Percentiles rank a stretch among this genome's conserved stretches.
These are phyloP conservation scores for Phragmatobia fuliginosa DNA, from an alignment of 2,888 invertebrate genomes.

Conservation along the genomic window DNA sequence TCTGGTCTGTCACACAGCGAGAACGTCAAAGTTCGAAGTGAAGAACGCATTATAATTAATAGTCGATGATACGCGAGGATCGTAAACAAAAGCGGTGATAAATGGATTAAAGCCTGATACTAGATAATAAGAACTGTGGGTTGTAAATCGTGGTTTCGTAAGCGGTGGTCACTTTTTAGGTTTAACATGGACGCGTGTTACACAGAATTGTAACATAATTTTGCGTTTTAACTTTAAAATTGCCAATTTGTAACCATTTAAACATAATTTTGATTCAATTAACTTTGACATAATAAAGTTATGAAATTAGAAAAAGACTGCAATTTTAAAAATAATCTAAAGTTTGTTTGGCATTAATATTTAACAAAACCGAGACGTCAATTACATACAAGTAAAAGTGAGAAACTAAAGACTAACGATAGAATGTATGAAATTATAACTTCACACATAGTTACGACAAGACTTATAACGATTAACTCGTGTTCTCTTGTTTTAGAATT, in stretches of 20 bases:
- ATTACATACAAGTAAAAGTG: slow-evolving; percentile 9
- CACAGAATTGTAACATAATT: slow-evolving; percentile 44
- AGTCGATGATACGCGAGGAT: slow-evolving; percentile 85
- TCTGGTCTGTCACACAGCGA: slow-evolving; percentile 84
- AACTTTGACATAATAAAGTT: neutral
- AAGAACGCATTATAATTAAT: slow-evolving; percentile 86
- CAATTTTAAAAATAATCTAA: neutral
- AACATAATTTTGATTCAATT: neutral
- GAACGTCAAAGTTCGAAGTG: slow-evolving; percentile 86
- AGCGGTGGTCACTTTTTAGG: slow-evolving; percentile 75
- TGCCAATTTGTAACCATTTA: neutral
- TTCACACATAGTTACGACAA: slow-evolving; percentile 34
- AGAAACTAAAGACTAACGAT: slow-evolving; percentile 21
- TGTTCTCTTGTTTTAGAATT: slow-evolving; percentile 37
- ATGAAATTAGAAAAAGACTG: neutral
- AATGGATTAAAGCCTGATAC: slow-evolving; percentile 84
- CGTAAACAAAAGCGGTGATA: slow-evolving; percentile 87
- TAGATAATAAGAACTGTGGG: slow-evolving; percentile 81
- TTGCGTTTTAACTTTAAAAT: neutral
- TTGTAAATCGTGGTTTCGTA: slow-evolving; percentile 83
- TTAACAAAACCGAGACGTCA: neutral
- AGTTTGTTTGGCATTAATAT: neutral
- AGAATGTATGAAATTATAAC: slow-evolving; percentile 28
- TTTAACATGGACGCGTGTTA: slow-evolving; percentile 51
- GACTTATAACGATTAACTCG: slow-evolving; percentile 23